Base-by-base conservation (phyloP, 1,140 invertebrate species). In the Tetramorium simillimum region DNA sequence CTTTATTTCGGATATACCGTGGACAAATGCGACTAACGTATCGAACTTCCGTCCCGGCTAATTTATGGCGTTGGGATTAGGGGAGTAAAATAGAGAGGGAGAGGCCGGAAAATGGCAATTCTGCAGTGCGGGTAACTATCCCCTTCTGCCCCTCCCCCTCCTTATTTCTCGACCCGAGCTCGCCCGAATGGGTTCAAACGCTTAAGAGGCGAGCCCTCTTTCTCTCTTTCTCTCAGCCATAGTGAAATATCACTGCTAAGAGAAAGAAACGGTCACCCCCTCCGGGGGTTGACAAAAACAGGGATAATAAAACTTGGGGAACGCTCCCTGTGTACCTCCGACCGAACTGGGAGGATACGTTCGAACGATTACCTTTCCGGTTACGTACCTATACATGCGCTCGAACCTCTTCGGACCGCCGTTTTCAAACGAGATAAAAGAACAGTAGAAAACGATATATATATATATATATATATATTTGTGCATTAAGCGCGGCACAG, bases 31-130 rank as follows among this genome's bases (percentile, higher is more conserved):
- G 84, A 90, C 86, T 89, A 92, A 92, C 90, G 92, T 93, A 93
- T 93, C 91, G 92, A 93, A 92, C 89, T 92, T 92, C 86, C 86
- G 88, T 89, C 88, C 63, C 33, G 56, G 62, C 62, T 93, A 93
- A 93, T 94, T 94, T 93, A 94, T 92, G 90, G 92, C 80, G 67
- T 72, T 91, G 92, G 93, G 92, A 92, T 93, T 92, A 93, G 90
- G 91, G 92, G 92, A 93, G 89, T 91, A 89, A 91, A 92, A 92
- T 89, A 90, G 75, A 51, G 88, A 77, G 85, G 60, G 87, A 73
- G 87, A 85, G 65, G 87, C 53, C 90, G 92, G 92, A 92, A 93
- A 93, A 93, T 92, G 90, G 92, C 92, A 92, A 94, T 93, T 92
- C 91, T 92, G 91, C 93, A 92, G 86, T 91, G 91, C 91, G 93